These are phyloP conservation scores for Emys orbicularis DNA, from an alignment of 2,797 vertebrate genomes.

Conservation along the genomic window DNA sequence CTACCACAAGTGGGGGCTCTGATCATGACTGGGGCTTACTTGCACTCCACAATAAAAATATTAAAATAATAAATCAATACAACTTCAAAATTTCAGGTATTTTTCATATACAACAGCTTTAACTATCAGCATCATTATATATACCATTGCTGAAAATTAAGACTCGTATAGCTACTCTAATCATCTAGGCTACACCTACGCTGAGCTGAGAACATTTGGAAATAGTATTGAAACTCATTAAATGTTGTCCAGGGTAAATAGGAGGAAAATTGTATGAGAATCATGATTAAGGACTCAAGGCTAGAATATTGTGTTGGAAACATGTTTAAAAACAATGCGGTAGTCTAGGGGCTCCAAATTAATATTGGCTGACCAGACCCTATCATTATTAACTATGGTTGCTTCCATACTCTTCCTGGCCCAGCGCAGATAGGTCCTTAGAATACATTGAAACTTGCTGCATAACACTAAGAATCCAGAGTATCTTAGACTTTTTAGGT, in stretches of 20 bases:
- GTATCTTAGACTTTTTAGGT: background rate
- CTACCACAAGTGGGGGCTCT: background rate
- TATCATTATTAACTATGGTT: too few species aligned
- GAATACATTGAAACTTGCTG: too few species aligned
- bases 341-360: background rate
- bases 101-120: conserved; percentile 60
- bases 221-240: background rate
- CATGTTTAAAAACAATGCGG: background rate
- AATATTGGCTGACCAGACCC: background rate
- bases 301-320: background rate
- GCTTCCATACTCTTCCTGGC: background rate
- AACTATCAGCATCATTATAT: conserved; percentile 53
- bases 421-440: background rate
- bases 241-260: background rate
- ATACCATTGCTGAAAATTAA: conserved; percentile 64
- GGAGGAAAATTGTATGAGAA: background rate
- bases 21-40: background rate
- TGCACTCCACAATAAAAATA: background rate
- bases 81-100: background rate
- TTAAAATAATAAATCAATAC: fast-evolving
- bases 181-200: background rate
- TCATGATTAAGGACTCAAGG: background rate
- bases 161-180: background rate
- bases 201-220: conserved; percentile 15
- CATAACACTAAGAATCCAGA: background rate